Evolutionary conservation across 2,113 vertebrate genomes (phyloP), one percentile per base, ranked within the genome.

Genomic region (Rhodinocichla rosea): DNA sequence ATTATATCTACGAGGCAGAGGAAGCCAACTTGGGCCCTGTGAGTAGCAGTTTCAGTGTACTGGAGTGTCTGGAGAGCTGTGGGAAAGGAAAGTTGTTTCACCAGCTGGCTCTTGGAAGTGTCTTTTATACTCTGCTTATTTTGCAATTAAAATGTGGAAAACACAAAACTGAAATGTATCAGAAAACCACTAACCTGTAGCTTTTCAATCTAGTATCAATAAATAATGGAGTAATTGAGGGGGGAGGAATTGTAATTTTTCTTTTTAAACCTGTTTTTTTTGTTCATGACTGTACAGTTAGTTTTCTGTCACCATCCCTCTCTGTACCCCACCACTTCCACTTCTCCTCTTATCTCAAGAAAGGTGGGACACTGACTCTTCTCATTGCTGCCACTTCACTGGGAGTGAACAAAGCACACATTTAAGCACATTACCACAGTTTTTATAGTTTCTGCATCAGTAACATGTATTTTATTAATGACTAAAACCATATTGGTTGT

Each of bases 1-100:
- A 99, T 97, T 99, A 99, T 97, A 98, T 99, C 87, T 99, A 99
- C 0, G 99, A 99, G 92, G 99, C 99, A 0, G 99, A 99, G 94
- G 98, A 99, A 33, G 99, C 98, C 87, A 97, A 73, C 49, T 97
- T 99, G 89, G 99, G 99, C 86, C 99, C 99, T 2, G 99, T 99
- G 95, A 99, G 99, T 98, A 89, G 55, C 62, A 42, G 20, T 74
- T 73, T 56, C 10, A 30, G 49, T 40, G 44, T 22, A 55, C 68
- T 40, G 67, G 12, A 62, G 39, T 80, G 42, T 81, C 68, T 53
- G 65, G 44, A 81, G 40, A 74, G 37, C 32, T 71, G 32, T 74
- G 85, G 60, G 53, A 47, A 77, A 53, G 60, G 53, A 47, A 77
- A 53, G 20, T 78, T 59, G 44, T 50, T 89, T 55, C 30, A 40